Conservation (phyloP, 1,140 invertebrate genomes). For the Diorhabda carinulata region DNA sequence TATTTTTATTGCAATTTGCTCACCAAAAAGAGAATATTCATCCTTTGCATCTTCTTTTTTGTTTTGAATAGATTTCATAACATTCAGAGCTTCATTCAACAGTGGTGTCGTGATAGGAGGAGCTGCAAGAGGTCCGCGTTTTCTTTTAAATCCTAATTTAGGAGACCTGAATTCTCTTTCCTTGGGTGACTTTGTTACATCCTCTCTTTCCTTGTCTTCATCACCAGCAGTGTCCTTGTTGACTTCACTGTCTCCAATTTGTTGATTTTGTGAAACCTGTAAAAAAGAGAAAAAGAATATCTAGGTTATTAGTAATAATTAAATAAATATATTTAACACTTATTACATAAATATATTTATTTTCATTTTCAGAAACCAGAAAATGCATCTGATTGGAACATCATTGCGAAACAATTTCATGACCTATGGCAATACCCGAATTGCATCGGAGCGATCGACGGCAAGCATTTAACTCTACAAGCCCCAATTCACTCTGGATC, state of each 20-base stretch:
- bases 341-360: neutral
- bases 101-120: neutral
- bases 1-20: conserved; percentile 7
- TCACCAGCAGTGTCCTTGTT: neutral
- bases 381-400: conserved; percentile 26
- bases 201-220: neutral
- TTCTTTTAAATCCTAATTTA: neutral
- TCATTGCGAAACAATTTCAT: conserved; percentile 27
- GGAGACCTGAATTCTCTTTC: conserved; percentile 5
- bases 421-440: conserved; percentile 24
- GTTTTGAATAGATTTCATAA: conserved; percentile 8
- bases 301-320: neutral
- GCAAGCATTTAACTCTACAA: conserved; percentile 39
- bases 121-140: neutral
- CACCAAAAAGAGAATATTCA: conserved; percentile 8
- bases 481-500: conserved; percentile 45
- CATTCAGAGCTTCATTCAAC: conserved; percentile 7
- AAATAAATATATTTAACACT: conserved; percentile 1
- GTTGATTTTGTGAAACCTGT: conserved; percentile 4
- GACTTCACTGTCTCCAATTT: neutral
- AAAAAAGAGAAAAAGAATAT: neutral
- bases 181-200: neutral
- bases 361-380: neutral
- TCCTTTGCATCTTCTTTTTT: conserved; percentile 6
- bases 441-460: conserved; percentile 33